These are phyloP conservation scores for Calidris pugnax DNA, from an alignment of 2,113 vertebrate species.

Conservation along the genomic window DNA sequence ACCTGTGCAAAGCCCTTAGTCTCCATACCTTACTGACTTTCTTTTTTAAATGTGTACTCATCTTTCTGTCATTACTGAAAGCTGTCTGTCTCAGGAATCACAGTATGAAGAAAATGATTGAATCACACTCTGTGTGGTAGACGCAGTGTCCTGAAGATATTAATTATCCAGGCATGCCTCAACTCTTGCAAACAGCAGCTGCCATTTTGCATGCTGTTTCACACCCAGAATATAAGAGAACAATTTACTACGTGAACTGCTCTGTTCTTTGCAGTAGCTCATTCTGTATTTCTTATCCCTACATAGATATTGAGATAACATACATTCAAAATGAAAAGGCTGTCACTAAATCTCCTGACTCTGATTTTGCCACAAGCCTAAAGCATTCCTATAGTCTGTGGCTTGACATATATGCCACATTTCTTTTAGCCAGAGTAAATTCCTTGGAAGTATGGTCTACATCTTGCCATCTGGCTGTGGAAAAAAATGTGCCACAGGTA, in stretches of 20 bases:
- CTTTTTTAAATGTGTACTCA: not conserved
- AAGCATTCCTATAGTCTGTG: not conserved
- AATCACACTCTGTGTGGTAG: not conserved
- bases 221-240: not conserved
- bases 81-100: not conserved
- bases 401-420: not conserved
- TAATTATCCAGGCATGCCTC: not conserved
- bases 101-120: not conserved
- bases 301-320: not conserved
- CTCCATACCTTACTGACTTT: not conserved
- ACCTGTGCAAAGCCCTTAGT: not conserved
- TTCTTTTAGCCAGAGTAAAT: not conserved
- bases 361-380: not conserved
- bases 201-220: not conserved
- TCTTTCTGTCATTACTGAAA: not conserved
- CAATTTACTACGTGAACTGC: not conserved
- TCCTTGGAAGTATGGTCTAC: not conserved
- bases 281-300: not conserved
- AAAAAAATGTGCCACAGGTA: not conserved
- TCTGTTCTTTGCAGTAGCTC: not conserved
- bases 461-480: not conserved
- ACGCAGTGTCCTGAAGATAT: not conserved
- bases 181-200: not conserved
- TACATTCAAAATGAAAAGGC: not conserved
- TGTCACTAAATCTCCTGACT: not conserved